phyloP scores from a whole-genome alignment of 2,797 vertebrate species.

The Zalophus californianus region DNA sequence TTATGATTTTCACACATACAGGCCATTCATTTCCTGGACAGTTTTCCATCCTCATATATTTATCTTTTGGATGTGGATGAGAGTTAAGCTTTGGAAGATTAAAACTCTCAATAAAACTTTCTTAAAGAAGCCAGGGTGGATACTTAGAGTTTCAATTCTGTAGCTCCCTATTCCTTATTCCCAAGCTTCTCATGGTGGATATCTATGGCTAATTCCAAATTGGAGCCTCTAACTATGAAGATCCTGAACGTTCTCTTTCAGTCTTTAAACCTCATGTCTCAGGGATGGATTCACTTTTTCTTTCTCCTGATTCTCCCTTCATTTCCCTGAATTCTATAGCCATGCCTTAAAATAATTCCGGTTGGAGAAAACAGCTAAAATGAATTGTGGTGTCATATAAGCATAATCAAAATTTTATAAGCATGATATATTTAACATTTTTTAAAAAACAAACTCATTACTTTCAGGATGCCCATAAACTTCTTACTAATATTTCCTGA shows the following conservation, averaged over 20 bases:
- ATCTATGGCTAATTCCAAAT: neutral
- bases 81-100: constrained; percentile 54
- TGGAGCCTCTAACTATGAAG: neutral
- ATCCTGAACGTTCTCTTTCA: neutral
- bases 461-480: neutral
- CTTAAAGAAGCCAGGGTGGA: neutral
- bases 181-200: neutral
- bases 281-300: neutral
- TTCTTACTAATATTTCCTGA: neutral
- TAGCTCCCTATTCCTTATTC: constrained; percentile 1
- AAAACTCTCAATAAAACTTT: constrained; percentile 46
- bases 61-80: constrained; percentile 66
- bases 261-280: neutral
- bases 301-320: neutral
- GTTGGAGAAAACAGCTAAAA: neutral
- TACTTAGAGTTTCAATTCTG: constrained; percentile 13
- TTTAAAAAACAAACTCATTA: constrained; percentile 23
- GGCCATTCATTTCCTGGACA: constrained; percentile 51
- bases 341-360: constrained; percentile 27
- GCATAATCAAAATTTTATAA: neutral
- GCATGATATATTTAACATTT: neutral
- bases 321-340: neutral
- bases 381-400: neutral
- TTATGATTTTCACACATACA: neutral
- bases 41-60: constrained; percentile 24